Conservation (phyloP, 2,888 invertebrate genomes). For the Tenodera sinensis region DNA sequence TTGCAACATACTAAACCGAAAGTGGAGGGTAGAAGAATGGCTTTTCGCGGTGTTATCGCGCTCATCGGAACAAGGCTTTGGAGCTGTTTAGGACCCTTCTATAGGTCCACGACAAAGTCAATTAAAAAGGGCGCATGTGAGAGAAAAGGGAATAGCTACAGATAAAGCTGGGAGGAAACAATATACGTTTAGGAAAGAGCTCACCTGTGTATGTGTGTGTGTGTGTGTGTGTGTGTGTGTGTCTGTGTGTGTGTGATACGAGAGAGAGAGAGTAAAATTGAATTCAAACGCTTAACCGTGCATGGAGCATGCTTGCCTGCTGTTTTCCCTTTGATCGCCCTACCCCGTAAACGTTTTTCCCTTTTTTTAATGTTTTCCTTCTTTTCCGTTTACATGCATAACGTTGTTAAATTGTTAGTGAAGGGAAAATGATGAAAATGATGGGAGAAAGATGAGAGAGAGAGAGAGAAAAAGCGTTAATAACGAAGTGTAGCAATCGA, state of each 20-base stretch:
- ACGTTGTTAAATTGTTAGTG: neutral
- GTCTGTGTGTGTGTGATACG: too few species aligned
- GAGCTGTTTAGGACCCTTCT: neutral
- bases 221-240: neutral
- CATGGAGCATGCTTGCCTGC: neutral
- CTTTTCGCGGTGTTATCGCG: neutral
- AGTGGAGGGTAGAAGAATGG: neutral
- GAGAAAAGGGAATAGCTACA: neutral
- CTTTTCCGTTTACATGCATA: neutral
- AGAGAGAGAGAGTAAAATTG: neutral
- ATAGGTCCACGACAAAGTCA: neutral
- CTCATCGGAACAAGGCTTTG: constrained; percentile 11
- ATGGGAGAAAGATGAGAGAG: neutral
- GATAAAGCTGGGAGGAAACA: neutral
- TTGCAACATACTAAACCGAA: neutral
- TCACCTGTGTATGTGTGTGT: neutral
- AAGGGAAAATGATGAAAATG: neutral
- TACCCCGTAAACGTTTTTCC: neutral
- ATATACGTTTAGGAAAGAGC: neutral
- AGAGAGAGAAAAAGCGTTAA: neutral
- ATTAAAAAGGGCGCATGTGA: neutral
- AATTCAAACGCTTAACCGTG: neutral
- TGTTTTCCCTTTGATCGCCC: neutral
- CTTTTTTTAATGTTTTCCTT: neutral
- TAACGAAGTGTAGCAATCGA: neutral